Evolutionary conservation across 2,888 invertebrate species (phyloP), one percentile per base, ranked within the genome.

Genomic region (Erebia palarica): DNA sequence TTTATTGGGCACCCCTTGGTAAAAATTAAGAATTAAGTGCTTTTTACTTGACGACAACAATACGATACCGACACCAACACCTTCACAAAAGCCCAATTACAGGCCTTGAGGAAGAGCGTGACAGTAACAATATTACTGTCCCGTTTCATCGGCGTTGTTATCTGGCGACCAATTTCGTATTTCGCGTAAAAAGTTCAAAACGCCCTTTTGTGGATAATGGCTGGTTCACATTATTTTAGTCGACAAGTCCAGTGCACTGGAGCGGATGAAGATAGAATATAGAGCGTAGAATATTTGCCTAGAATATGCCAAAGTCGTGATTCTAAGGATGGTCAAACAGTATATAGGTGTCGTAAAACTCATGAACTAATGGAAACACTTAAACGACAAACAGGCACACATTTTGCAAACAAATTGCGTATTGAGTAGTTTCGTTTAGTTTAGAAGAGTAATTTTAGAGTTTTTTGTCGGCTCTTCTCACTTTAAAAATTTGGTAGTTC

Each of bases 1-100:
- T 61, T 18, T 27, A 27, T 51, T 27, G 11, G 65, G 10, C 65
- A 65, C 16, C 65, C 65, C 65, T 65, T 53, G 49, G 11, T 18
- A 18, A 9, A 65, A 65, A 27, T 51, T 4, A 21, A 21, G 42
- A 55, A 55, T 57, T 57, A 14, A 16, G 44, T 18, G 13, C 57
- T 65, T 65, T 65, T 65, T 65, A 55, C 55, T 11, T 1, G 5
- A 67, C 59, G 67, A 16, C n/a, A 67, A 27, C 49, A 59, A 59
- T 59, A 59, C 67, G 67, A 67, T 8, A 67, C 49, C 58, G 59
- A 67, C 65, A 36, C 65, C 16, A n/a, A 65, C 36, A 53, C 55
- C 58, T 58, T 27, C 57, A 18, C 42, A 44, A 65, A 65, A 16
- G 27, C 7, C 53, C 13, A 44, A 36, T 36, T 47, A 18, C 13